Conservation (phyloP, 2,797 vertebrate species). For the Hirundo rustica region DNA sequence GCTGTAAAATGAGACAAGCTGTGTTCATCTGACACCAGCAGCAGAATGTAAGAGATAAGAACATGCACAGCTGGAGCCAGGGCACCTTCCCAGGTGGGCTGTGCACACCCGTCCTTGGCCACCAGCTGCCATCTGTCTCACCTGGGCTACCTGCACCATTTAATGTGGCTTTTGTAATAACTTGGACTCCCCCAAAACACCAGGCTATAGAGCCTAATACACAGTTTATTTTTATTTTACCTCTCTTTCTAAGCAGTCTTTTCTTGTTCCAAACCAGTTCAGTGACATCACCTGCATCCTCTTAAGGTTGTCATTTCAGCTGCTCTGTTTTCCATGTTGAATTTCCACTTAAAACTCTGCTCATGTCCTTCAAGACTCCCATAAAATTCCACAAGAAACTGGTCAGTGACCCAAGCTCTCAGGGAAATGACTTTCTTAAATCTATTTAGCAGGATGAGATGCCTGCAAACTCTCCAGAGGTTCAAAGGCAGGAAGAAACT, state of each 20-base stretch:
- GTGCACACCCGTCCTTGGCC: not conserved
- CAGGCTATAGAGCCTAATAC: not conserved
- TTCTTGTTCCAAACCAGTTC: not conserved
- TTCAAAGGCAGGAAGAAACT: not conserved
- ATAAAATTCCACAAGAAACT: not conserved
- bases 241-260: not conserved
- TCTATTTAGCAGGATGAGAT: not conserved
- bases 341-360: not conserved
- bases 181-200: not conserved
- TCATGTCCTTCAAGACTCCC: not conserved
- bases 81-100: not conserved
- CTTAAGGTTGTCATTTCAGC: not conserved
- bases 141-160: not conserved
- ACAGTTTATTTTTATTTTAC: not conserved
- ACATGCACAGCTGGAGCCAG: not conserved
- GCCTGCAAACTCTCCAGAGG: not conserved
- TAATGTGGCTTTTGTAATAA: not conserved
- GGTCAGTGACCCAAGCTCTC: not conserved
- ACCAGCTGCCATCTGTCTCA: not conserved
- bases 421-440: not conserved
- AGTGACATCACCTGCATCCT: not conserved
- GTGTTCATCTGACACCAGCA: not conserved
- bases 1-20: not conserved
- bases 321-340: not conserved
- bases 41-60: constrained; percentile 36